phyloP scores from a whole-genome alignment of 2,797 vertebrate genomes.

The Spheniscus humboldti region DNA sequence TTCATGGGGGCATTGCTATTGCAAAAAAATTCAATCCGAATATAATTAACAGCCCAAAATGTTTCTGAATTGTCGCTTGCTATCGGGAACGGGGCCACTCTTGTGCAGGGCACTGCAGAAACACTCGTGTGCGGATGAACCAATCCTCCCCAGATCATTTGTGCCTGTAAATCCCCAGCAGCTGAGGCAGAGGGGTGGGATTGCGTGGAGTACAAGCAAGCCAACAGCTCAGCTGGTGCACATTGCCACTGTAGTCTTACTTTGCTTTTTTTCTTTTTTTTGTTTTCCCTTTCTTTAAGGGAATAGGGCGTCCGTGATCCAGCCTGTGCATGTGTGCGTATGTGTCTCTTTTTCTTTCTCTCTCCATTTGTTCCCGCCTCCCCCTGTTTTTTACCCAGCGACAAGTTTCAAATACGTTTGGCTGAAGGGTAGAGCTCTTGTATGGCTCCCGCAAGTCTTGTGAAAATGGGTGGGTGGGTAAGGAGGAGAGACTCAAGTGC shows the following conservation, averaged over 20 bases:
- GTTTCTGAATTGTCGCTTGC: background rate
- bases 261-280: background rate
- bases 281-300: background rate
- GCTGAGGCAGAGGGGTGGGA: background rate
- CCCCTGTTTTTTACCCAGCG: background rate
- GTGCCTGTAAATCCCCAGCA: constrained; percentile 17
- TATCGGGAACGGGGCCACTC: background rate
- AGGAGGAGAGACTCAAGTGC: background rate
- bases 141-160: background rate
- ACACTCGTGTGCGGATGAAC: background rate
- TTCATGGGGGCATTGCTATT: background rate
- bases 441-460: constrained; percentile 28
- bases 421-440: constrained; percentile 32
- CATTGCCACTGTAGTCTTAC: background rate
- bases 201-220: background rate
- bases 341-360: background rate
- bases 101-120: background rate
- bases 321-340: background rate
- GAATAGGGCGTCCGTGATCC: background rate
- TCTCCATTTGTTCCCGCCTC: constrained; percentile 34
- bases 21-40: background rate
- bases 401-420: constrained; percentile 4
- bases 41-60: background rate
- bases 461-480: constrained; percentile 52
- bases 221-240: constrained; percentile 19